These are phyloP conservation scores for Percopsis omiscomaycus DNA, from an alignment of 2,797 vertebrate genomes.

Conservation along the genomic window DNA sequence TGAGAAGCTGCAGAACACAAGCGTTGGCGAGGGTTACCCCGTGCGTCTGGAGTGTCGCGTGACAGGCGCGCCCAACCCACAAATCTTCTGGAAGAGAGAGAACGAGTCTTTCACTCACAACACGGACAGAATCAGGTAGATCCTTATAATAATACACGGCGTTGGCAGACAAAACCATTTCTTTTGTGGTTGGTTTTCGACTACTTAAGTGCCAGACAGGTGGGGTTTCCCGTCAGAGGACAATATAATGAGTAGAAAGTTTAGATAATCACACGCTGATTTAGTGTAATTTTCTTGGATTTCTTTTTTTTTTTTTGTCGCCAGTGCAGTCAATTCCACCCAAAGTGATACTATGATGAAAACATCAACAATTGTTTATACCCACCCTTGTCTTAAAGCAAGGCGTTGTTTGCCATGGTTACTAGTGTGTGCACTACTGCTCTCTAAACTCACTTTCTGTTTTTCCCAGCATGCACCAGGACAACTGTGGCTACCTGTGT, in stretches of 20 bases:
- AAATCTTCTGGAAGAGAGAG: constrained; percentile 99
- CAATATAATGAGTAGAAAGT: background rate
- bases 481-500: constrained; percentile 95
- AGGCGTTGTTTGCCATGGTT: background rate
- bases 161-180: too few species aligned
- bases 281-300: background rate
- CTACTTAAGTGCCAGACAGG: background rate
- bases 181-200: background rate
- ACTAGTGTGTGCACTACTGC: background rate
- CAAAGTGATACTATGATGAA: background rate
- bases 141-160: background rate
- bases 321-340: background rate
- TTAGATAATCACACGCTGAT: background rate
- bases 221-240: background rate
- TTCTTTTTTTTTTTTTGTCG: background rate
- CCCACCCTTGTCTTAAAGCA: too few species aligned
- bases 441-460: constrained; percentile 3
- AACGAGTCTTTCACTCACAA: constrained; percentile 96
- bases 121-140: constrained; percentile 95
- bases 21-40: constrained; percentile 92
- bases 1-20: constrained; percentile 98
- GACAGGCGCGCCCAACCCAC: constrained; percentile 86
- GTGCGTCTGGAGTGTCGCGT: constrained; percentile 94
- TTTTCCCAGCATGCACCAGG: constrained; percentile 92
- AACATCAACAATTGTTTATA: too few species aligned